A percentile compares a stretch with the other conserved stretches of the same genome.
Conservation (phyloP, 2,113 vertebrate genomes). For the Amphiprion ocellaris region DNA sequence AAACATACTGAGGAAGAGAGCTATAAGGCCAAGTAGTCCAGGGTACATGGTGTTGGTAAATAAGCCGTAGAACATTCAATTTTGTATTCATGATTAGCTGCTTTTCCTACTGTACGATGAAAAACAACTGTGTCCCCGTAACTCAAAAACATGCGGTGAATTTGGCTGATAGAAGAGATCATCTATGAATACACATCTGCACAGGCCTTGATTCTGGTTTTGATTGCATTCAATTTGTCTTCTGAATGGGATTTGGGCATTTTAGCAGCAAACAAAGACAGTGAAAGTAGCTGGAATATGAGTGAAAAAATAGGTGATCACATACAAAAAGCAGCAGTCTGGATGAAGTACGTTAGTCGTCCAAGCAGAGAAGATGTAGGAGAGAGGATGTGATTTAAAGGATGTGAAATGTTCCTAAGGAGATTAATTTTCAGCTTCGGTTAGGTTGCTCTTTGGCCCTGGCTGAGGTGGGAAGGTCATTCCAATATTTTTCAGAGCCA, state of each 20-base stretch:
- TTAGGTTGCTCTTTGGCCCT: constrained; percentile 44
- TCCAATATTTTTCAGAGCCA: constrained; percentile 67
- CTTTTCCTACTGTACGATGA: constrained; percentile 2
- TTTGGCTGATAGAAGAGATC: neutral
- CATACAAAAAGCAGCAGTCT: constrained; percentile 1
- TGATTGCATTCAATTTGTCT: neutral
- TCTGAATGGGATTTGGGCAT: neutral
- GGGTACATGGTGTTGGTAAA: constrained; percentile 9
- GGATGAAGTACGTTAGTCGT: constrained; percentile 13
- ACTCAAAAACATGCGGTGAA: neutral
- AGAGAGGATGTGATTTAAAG: constrained; percentile 48
- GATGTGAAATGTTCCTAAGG: constrained; percentile 53
- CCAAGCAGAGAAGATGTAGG: neutral
- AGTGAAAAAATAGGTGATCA: neutral
- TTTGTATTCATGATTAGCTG: neutral
- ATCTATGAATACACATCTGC: neutral
- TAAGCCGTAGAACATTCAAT: neutral
- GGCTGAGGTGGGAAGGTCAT: constrained; percentile 58
- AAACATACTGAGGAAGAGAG: neutral
- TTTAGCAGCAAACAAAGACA: neutral
- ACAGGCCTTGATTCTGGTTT: neutral
- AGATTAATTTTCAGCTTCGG: constrained; percentile 60
- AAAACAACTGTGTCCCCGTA: neutral
- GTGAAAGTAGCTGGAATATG: neutral
- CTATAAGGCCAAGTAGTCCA: constrained; percentile 7